phyloP scores from a whole-genome alignment of 1,140 invertebrate species.

The Idris sp. region DNA sequence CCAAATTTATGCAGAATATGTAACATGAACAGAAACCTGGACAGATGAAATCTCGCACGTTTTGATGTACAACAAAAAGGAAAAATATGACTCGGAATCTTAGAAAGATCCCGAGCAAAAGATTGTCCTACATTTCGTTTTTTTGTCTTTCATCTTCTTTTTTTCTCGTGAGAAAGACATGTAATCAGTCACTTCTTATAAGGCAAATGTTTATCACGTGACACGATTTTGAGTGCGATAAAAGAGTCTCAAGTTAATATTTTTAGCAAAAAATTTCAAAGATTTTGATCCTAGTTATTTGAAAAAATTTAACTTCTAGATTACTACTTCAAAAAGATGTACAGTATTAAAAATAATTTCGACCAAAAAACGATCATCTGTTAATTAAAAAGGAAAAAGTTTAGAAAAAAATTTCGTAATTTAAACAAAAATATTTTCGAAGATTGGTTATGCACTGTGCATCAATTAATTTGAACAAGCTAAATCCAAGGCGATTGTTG shows the following conservation, averaged over 20 bases:
- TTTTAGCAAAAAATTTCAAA: slow-evolving; percentile 18
- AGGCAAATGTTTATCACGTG: slow-evolving; percentile 49
- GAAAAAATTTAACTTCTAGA: too few species aligned
- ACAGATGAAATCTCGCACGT: slow-evolving; percentile 32
- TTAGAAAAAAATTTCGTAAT: slow-evolving; percentile 3
- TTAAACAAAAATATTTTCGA: too few species aligned
- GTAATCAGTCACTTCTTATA: slow-evolving; percentile 51
- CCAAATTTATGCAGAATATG: slow-evolving; percentile 20
- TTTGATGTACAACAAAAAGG: slow-evolving; percentile 15
- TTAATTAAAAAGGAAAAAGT: too few species aligned
- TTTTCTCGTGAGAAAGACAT: slow-evolving; percentile 28
- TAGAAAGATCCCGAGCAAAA: slow-evolving; percentile 36
- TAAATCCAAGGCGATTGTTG: not conserved
- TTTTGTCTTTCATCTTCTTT: slow-evolving; percentile 12
- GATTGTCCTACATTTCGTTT: slow-evolving; percentile 39
- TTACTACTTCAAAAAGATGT: too few species aligned
- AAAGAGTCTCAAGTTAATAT: slow-evolving; percentile 24
- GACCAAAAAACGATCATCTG: too few species aligned
- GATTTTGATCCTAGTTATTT: slow-evolving; percentile 16
- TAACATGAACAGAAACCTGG: slow-evolving; percentile 14
- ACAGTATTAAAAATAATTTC: too few species aligned
- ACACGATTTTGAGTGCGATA: slow-evolving; percentile 36
- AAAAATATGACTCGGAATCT: slow-evolving; percentile 37
- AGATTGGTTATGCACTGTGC: too few species aligned
- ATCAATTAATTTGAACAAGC: slow-evolving; percentile 12